Base-by-base conservation (phyloP, 2,113 vertebrate species). In the Eudyptes chrysolophus region DNA sequence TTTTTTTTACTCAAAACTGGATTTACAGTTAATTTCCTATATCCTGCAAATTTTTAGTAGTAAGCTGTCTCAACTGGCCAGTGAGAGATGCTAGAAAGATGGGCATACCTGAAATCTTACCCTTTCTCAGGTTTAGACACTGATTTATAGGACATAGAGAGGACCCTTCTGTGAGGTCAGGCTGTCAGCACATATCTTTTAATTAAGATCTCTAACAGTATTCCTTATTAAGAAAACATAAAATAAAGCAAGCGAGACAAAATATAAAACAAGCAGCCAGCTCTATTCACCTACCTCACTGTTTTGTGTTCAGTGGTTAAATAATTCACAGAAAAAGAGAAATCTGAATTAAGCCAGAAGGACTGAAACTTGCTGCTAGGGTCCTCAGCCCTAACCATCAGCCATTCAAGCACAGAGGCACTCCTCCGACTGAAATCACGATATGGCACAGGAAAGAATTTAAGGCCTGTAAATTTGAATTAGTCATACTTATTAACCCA, bases 381-480 rank as follows among this genome's bases (percentile, higher is more conserved):
- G 1, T 16, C 16, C 48, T 54, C 5, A 83, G 11, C 18, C 11
- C 26, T 29, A 66, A 55, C 11, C 6, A 58, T 3, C 27, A 48
- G 2, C 30, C 46, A 8, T 18, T 49, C 13, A 42, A 57, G 5
- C 7, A 13, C 2, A 1, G 22, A 3, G 0, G 0, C 8, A 40
- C 8, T 19, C 15, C 4, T 27, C 3, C 29, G 16, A 7, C 22
- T 46, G 3, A 68, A 84, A 20, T 3, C 5, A 9, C 6, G 0
- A 8, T 5, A 19, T 1, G 1, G 8, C 21, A 72, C 30, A 77
- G 29, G 18, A 55, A 75, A 66, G 3, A 55, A 2, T 15, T 60
- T 61, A 90, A 88, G 7, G 13, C 36, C 16, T 55, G 15, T 36
- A 72, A 42, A 65, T 81, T 90, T 84, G 69, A 83, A 36, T 69